Conservation (phyloP, 2,888 invertebrate species). For the Meteorus cinctellus region DNA sequence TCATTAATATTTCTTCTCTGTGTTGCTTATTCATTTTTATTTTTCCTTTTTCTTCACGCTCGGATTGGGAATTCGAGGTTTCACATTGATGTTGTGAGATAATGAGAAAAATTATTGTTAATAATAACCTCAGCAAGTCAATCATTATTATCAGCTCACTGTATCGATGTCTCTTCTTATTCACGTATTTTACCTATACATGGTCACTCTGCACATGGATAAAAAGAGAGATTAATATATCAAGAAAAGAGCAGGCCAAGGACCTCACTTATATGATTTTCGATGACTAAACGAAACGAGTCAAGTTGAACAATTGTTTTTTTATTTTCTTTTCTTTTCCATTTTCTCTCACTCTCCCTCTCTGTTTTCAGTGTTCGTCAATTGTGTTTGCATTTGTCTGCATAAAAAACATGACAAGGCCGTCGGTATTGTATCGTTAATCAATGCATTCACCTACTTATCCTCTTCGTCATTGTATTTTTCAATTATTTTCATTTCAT, state of each 20-base stretch:
- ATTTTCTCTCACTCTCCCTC: background rate
- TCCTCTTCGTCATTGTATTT: conserved; percentile 10
- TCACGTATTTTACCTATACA: background rate
- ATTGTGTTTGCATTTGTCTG: background rate
- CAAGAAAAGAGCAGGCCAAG: conserved; percentile 7
- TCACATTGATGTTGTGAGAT: conserved; percentile 13
- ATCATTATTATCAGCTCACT: conserved; percentile 20
- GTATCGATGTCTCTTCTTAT: conserved; percentile 25
- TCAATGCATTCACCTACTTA: conserved; percentile 15
- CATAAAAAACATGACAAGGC: conserved; percentile 7
- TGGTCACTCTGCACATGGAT: background rate
- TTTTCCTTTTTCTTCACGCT: conserved; percentile 14
- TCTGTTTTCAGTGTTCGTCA: background rate
- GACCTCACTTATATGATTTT: conserved; percentile 11
- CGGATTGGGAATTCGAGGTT: conserved; percentile 18
- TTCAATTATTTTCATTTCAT: conserved; percentile 29
- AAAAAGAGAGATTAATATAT: background rate
- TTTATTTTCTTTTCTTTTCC: background rate
- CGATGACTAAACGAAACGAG: conserved; percentile 10
- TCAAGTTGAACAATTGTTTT: background rate
- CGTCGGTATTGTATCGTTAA: background rate
- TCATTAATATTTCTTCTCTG: conserved; percentile 9
- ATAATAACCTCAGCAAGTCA: conserved; percentile 17
- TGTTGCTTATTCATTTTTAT: conserved; percentile 9
- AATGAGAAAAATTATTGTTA: conserved; percentile 36